These are phyloP conservation scores for Apaloderma vittatum DNA, from an alignment of 2,113 vertebrate genomes.

Conservation along the genomic window DNA sequence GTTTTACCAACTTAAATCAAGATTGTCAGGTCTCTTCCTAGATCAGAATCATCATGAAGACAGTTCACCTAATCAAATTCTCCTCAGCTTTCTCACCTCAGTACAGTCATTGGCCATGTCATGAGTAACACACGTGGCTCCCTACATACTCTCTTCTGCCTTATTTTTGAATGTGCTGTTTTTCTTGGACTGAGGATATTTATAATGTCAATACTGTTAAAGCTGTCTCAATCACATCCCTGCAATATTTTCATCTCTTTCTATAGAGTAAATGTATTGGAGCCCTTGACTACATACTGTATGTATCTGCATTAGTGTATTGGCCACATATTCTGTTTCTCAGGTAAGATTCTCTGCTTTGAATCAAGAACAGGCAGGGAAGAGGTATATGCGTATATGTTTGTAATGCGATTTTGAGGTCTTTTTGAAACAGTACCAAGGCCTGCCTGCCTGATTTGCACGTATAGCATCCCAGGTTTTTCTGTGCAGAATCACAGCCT, in stretches of 20 bases:
- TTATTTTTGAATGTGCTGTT: neutral
- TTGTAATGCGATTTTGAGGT: neutral
- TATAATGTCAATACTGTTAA: neutral
- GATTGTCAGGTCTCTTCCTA: neutral
- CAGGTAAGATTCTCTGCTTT: neutral
- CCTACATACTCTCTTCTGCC: neutral
- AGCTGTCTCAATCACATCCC: neutral
- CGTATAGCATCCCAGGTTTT: neutral
- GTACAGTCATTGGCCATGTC: neutral
- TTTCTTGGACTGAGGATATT: neutral
- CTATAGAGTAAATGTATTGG: neutral
- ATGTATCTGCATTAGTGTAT: neutral
- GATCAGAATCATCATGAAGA: neutral
- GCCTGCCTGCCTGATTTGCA: neutral
- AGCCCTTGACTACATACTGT: neutral
- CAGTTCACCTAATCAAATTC: neutral
- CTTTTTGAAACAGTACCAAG: neutral
- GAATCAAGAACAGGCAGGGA: neutral
- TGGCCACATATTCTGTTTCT: neutral
- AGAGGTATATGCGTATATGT: neutral
- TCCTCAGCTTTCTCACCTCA: neutral
- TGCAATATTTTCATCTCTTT: neutral
- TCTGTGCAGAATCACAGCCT: neutral
- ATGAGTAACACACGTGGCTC: neutral
- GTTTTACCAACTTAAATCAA: neutral